phyloP scores from a whole-genome alignment of 35 echinoderm and acorn worm species.

The Heliocidaris erythrogramma region DNA sequence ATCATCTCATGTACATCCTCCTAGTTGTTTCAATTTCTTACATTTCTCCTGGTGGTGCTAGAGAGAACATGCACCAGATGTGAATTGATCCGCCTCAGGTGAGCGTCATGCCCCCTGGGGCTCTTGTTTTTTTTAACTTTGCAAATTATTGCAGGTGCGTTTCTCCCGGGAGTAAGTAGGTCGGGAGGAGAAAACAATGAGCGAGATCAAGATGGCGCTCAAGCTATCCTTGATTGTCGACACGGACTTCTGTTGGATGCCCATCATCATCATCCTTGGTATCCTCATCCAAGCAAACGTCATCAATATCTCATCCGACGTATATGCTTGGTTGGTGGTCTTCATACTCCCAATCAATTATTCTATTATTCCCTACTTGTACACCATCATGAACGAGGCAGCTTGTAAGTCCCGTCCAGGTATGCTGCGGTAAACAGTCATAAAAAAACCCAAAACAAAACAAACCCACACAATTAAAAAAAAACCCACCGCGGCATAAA shows the following conservation, averaged over 20 bases:
- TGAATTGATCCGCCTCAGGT: too few species aligned
- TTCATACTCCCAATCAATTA: slow-evolving; percentile 84
- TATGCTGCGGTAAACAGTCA: too few species aligned
- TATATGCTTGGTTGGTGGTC: slow-evolving; percentile 78
- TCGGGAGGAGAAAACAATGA: background rate
- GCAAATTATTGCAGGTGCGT: background rate
- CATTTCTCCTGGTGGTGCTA: too few species aligned
- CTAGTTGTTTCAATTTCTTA: too few species aligned
- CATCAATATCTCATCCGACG: slow-evolving; percentile 30
- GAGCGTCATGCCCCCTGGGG: too few species aligned
- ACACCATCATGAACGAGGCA: slow-evolving; percentile 44
- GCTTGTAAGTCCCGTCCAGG: too few species aligned
- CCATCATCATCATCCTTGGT: slow-evolving; percentile 79
- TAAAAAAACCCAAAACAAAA: too few species aligned
- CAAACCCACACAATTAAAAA: too few species aligned
- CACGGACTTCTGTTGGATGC: slow-evolving; percentile 83
- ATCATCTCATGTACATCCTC: too few species aligned
- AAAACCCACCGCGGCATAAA: too few species aligned
- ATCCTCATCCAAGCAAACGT: slow-evolving; percentile 54
- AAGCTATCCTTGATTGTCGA: slow-evolving; percentile 71
- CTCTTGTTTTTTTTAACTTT: too few species aligned
- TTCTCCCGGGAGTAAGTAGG: background rate
- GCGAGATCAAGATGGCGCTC: slow-evolving; percentile 70
- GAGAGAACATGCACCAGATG: too few species aligned
- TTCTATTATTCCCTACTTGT: slow-evolving; percentile 76